Percentiles rank a stretch among this genome's conserved stretches.
Conservation (phyloP, 2,113 vertebrate genomes). For the Halcyon malimbica region DNA sequence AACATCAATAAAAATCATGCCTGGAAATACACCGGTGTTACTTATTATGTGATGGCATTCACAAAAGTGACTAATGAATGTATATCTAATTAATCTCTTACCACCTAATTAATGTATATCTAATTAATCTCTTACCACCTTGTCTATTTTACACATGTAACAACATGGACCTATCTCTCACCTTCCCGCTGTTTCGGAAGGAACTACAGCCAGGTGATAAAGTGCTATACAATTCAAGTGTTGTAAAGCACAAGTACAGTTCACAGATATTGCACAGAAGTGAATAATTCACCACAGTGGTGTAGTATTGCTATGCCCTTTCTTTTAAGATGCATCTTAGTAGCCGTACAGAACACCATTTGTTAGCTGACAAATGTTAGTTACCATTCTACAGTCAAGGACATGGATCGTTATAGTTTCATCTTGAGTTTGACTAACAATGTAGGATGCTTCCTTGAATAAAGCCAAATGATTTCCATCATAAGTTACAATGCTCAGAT, state of each 20-base stretch:
- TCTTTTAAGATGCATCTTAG: not conserved
- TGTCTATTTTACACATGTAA: not conserved
- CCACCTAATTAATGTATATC: not conserved
- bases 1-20: not conserved
- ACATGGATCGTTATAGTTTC: slow-evolving; percentile 86
- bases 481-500: slow-evolving; percentile 92
- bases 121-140: not conserved
- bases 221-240: not conserved
- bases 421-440: slow-evolving; percentile 84
- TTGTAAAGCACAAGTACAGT: not conserved
- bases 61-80: not conserved
- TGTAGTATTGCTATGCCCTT: not conserved
- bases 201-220: not conserved
- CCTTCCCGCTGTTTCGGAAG: not conserved
- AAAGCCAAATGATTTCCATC: slow-evolving; percentile 87
- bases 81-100: not conserved
- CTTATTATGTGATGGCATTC: not conserved
- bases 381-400: slow-evolving; percentile 86
- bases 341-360: not conserved
- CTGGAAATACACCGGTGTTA: not conserved
- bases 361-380: not conserved
- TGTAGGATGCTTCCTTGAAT: slow-evolving; percentile 91
- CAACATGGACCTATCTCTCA: not conserved
- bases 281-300: not conserved
- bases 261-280: not conserved